Evolutionary conservation across 2,797 vertebrate species (phyloP), one percentile per base, ranked within the genome.

Genomic region (Netta rufina): DNA sequence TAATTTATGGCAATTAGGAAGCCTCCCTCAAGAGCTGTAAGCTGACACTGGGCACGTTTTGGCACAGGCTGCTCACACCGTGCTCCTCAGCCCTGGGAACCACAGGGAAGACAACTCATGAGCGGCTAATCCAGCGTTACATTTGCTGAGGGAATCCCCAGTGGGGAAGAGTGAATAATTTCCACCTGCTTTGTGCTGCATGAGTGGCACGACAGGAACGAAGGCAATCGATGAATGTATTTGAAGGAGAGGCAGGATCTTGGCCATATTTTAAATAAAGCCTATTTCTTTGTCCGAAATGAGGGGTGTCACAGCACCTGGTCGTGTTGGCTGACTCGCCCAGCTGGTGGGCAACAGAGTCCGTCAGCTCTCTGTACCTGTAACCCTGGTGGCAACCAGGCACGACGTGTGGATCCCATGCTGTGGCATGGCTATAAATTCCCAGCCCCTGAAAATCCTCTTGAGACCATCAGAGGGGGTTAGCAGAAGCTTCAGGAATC

Each of bases 91-190:
- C 75, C 89, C 47, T 2, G 0, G 39, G 84, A 91, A 32, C 83
- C 1, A 1, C 41, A 0, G 10, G 79, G 80, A 80, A 39, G 71
- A 47, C 49, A 61, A 19, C 77, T 57, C 39, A 0, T 24, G 91
- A 95, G 76, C 76, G 77, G 49, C 74, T 94, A 76, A 93, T 89
- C 84, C 47, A 11, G 57, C 2, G 0, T 51, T 83, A 69, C 65
- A 43, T 89, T 93, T 93, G 93, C 90, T 1, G 8, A 78, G 84
- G 95, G 88, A 92, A 95, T 94, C 84, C 91, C 90, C 90, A 70
- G 84, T 5, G 36, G 88, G 86, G 75, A 83, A 22, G 45, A 13
- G 24, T 62, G 88, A 71, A 93, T 93, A 93, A 96, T 94, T 91
- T 84, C 93, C 85, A 87, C 93, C 95, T 95, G 91, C 95, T 89